A percentile compares a stretch with the other conserved stretches of the same genome.
Conservation (phyloP, 2,797 vertebrate genomes). For the Rhinatrema bivittatum region DNA sequence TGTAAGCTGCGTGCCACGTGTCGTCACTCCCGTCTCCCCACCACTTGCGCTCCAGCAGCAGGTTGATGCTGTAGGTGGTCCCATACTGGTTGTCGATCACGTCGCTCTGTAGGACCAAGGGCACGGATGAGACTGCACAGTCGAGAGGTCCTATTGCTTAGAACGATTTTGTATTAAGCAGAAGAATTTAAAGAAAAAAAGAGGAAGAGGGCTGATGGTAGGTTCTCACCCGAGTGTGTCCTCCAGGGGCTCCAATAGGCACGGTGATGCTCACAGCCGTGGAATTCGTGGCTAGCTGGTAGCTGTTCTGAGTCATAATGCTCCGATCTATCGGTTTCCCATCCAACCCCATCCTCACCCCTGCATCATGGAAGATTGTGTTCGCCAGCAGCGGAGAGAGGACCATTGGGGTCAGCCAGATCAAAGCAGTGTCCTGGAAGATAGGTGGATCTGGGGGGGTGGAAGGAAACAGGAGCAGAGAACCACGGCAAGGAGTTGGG, state of each 20-base stretch:
- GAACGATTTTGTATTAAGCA: too few relatives aligned
- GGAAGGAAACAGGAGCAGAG: neutral
- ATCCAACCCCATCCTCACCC: conserved; percentile 11
- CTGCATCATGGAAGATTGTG: neutral
- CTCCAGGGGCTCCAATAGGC: conserved; percentile 18
- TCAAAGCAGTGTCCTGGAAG: neutral
- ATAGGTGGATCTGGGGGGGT: conserved; percentile 13
- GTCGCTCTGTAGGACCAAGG: conserved; percentile 1
- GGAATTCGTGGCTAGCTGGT: neutral
- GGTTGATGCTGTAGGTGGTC: conserved; percentile 7
- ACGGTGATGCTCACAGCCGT: conserved; percentile 4
- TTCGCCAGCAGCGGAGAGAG: conserved; percentile 1
- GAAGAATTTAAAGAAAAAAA: too few relatives aligned
- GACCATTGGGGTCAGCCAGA: conserved; percentile 8
- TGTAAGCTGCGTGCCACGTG: conserved; percentile 7
- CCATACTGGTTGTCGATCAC: conserved; percentile 10
- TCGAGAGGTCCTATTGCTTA: too few relatives aligned
- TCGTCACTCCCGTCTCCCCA: conserved; percentile 3
- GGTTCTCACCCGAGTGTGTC: conserved; percentile 9
- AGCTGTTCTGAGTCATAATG: neutral
- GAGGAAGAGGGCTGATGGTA: neutral
- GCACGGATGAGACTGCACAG: neutral
- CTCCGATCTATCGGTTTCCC: neutral
- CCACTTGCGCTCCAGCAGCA: conserved; percentile 14
- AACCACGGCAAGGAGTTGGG: neutral